phyloP scores from a whole-genome alignment of 2,113 vertebrate species.

The Anarrhichthys ocellatus region DNA sequence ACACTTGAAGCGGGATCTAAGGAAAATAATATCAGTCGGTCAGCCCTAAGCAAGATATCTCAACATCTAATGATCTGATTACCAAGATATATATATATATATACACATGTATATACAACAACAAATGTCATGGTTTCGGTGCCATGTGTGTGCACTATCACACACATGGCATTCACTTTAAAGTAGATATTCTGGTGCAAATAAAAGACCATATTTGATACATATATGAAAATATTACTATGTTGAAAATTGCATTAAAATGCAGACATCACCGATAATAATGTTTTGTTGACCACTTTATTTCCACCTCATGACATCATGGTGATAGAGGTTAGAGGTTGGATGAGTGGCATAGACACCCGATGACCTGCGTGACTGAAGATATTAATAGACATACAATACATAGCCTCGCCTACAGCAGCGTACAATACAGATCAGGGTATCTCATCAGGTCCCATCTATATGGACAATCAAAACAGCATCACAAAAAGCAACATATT shows the following conservation, averaged over 20 bases:
- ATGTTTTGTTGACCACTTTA: neutral
- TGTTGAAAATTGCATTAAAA: neutral
- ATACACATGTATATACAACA: neutral
- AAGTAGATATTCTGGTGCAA: neutral
- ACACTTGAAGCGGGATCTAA: neutral
- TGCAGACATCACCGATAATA: neutral
- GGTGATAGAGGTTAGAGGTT: neutral
- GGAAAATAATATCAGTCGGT: neutral
- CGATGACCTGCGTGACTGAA: neutral
- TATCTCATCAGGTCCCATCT: neutral
- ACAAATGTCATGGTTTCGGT: neutral
- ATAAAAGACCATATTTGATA: neutral
- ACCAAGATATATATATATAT: neutral
- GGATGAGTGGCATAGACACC: constrained; percentile 3
- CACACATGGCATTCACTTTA: neutral
- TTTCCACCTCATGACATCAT: neutral
- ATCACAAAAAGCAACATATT: neutral
- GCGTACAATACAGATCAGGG: neutral
- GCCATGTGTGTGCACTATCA: neutral
- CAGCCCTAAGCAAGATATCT: neutral
- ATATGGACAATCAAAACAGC: neutral
- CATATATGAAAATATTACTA: neutral
- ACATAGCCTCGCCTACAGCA: neutral
- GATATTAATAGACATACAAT: neutral
- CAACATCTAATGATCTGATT: neutral